Conservation (phyloP, 2,888 invertebrate species). For the Aspidapion aeneum region DNA sequence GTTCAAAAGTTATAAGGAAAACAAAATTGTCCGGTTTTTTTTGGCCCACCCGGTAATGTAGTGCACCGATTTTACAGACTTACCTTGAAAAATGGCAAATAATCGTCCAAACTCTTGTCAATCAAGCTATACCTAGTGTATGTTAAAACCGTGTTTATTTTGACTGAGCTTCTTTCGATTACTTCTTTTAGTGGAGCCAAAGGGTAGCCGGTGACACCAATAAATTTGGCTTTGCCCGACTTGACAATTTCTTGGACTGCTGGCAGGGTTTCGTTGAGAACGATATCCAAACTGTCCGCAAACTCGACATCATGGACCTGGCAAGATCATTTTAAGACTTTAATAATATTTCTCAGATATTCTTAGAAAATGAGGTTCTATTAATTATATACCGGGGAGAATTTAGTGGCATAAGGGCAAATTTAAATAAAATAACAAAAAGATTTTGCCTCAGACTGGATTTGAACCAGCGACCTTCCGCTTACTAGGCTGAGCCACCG, state of each 20-base stretch:
- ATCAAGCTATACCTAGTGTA: conserved; percentile 79
- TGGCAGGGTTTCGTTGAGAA: conserved; percentile 85
- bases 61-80: no score
- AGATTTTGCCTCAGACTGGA: no score
- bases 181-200: conserved; percentile 71
- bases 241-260: conserved; percentile 70
- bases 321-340: conserved; percentile 11
- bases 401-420: no score
- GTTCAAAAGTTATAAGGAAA: no score
- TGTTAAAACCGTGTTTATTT: conserved; percentile 68
- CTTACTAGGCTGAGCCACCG: no score
- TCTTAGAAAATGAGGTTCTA: no score
- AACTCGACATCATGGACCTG: conserved; percentile 94
- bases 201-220: conserved; percentile 88
- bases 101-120: conserved; percentile 72
- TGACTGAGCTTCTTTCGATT: conserved; percentile 55
- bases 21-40: no score
- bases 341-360: no score
- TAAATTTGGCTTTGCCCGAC: conserved; percentile 69
- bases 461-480: no score
- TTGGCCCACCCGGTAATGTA: no score
- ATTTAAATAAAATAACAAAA: no score
- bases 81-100: conserved; percentile 74
- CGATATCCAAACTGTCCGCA: conserved; percentile 67
- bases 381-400: no score